Percentiles rank a stretch among this genome's conserved stretches.
These are phyloP conservation scores for Drosophila merina DNA, from an alignment of 2,888 invertebrate genomes.

Conservation along the genomic window DNA sequence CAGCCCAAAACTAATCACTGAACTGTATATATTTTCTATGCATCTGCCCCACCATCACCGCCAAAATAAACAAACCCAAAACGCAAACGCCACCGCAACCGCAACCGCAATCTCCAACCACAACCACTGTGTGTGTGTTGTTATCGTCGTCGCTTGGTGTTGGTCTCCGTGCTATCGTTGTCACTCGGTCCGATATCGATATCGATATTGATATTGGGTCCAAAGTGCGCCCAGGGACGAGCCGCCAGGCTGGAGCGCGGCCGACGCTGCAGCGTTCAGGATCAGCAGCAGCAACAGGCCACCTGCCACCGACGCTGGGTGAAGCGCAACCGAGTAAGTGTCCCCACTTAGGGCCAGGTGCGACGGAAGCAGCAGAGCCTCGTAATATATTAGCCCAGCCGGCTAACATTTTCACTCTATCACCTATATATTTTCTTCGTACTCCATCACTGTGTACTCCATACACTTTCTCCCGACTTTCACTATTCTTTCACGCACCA, in stretches of 20 bases:
- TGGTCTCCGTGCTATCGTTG: slow-evolving; percentile 40
- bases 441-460: slow-evolving; percentile 16
- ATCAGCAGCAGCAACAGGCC: slow-evolving; percentile 87
- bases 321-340: slow-evolving; percentile 92
- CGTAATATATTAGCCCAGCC: slow-evolving; percentile 10
- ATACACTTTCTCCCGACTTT: slow-evolving; percentile 17
- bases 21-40: slow-evolving; percentile 79
- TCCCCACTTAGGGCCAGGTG: slow-evolving; percentile 46
- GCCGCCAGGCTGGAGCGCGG: slow-evolving; percentile 92
- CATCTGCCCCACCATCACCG: slow-evolving; percentile 71
- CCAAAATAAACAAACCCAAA: slow-evolving; percentile 50
- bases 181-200: slow-evolving; percentile 48
- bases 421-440: slow-evolving; percentile 4
- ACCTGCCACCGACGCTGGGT: slow-evolving; percentile 91
- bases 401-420: slow-evolving; percentile 8
- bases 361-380: slow-evolving; percentile 10
- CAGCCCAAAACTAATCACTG: slow-evolving; percentile 72
- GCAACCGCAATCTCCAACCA: slow-evolving; percentile 1
- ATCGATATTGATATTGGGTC: slow-evolving; percentile 39
- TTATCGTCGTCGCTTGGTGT: slow-evolving; percentile 59
- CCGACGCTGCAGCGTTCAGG: slow-evolving; percentile 88
- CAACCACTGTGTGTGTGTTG: slow-evolving; percentile 58
- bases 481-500: slow-evolving; percentile 44
- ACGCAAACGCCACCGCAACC: slow-evolving; percentile 28
- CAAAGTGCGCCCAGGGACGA: slow-evolving; percentile 91